Conservation (phyloP, 2,113 vertebrate genomes). For the Lasiurus borealis region DNA sequence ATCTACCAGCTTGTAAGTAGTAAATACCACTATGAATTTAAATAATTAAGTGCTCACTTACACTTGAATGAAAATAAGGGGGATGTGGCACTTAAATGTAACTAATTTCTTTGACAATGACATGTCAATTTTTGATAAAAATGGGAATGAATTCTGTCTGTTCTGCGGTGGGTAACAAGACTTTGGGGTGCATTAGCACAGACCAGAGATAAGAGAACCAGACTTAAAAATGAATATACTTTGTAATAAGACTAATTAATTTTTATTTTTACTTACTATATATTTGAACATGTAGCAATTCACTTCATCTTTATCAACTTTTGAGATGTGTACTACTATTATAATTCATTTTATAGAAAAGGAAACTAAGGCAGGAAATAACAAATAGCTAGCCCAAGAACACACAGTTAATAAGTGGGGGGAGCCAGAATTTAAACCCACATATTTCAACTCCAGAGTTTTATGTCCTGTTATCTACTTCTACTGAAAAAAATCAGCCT, state of each 20-base stretch:
- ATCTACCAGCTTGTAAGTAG: slow-evolving; percentile 75
- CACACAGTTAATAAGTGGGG: background rate
- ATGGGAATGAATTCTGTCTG: background rate
- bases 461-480: background rate
- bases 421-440: background rate
- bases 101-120: slow-evolving; percentile 73
- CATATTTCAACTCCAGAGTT: background rate
- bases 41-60: slow-evolving; percentile 77
- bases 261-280: background rate
- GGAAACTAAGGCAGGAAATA: background rate
- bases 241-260: background rate
- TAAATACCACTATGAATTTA: slow-evolving; percentile 79
- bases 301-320: background rate
- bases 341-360: background rate
- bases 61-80: slow-evolving; percentile 60
- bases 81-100: slow-evolving; percentile 70
- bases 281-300: background rate
- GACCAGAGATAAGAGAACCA: background rate
- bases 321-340: background rate
- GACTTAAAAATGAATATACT: background rate
- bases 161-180: background rate
- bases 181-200: background rate
- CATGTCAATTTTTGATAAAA: slow-evolving; percentile 66
- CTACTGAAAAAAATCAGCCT: background rate
- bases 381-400: background rate